Evolutionary conservation across 1,140 invertebrate genomes (phyloP).

Genomic region (Hyles vespertilio): DNA sequence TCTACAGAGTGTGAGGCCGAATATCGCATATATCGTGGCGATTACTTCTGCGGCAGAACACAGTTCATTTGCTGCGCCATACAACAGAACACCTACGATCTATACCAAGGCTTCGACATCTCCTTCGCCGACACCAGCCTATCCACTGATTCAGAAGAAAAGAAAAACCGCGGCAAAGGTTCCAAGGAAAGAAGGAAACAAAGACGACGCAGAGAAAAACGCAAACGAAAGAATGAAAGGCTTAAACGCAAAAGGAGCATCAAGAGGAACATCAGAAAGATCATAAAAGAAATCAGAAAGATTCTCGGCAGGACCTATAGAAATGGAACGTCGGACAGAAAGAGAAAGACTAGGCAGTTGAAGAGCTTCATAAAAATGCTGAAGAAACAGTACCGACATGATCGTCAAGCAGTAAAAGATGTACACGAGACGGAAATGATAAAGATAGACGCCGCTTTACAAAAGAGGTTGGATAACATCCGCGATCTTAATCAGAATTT

Average conservation of each 20-base stretch:
- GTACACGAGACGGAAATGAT: conserved; percentile 47
- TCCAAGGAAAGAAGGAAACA: conserved; percentile 31
- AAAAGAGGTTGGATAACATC: conserved; percentile 42
- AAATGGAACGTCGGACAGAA: conserved; percentile 44
- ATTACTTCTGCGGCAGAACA: conserved; percentile 54
- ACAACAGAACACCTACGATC: conserved; percentile 46
- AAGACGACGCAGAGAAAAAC: conserved; percentile 27
- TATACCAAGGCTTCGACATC: conserved; percentile 52
- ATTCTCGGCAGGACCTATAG: conserved; percentile 47
- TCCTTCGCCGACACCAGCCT: conserved; percentile 51
- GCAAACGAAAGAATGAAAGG: conserved; percentile 36
- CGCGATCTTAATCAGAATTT: conserved; percentile 39
- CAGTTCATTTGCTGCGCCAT: conserved; percentile 55
- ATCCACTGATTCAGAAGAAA: conserved; percentile 42
- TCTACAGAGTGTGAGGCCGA: conserved; percentile 56
- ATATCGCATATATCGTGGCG: conserved; percentile 56
- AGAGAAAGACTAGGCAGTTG: conserved; percentile 50
- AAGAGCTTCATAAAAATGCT: conserved; percentile 54
- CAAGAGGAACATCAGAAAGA: conserved; percentile 44
- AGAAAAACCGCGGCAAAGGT: conserved; percentile 27
- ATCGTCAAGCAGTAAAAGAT: conserved; percentile 43
- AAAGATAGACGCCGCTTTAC: conserved; percentile 39
- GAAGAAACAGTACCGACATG: conserved; percentile 51
- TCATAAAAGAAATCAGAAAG: conserved; percentile 50
- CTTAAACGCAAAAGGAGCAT: conserved; percentile 48